Conservation (phyloP, 2,888 invertebrate genomes). For the Junonia oenone region DNA sequence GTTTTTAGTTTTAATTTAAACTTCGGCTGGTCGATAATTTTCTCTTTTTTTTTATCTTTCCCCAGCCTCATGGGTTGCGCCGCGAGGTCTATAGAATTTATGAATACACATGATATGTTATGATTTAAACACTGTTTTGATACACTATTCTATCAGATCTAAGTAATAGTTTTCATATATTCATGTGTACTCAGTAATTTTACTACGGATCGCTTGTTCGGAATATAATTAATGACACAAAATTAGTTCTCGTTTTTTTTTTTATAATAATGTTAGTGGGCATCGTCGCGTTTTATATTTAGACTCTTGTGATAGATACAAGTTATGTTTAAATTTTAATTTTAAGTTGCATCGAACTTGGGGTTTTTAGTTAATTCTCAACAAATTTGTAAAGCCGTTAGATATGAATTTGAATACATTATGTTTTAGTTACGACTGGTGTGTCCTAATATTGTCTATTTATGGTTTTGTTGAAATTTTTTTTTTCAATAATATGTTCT, state of each 20-base stretch:
- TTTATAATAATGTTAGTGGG: constrained; percentile 17
- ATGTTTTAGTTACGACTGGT: neutral
- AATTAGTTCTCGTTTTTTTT: constrained; percentile 1
- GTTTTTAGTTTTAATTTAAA: constrained; percentile 54
- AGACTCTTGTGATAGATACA: constrained; percentile 3
- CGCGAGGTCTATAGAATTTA: constrained; percentile 3
- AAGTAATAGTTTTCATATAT: constrained; percentile 5
- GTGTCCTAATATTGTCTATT: neutral
- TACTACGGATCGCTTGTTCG: constrained; percentile 17
- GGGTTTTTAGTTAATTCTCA: neutral
- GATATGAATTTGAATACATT: neutral
- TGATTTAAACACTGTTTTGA: neutral
- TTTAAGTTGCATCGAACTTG: constrained; percentile 19
- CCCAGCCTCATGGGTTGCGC: constrained; percentile 6
- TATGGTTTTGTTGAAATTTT: neutral
- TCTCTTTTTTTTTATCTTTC: constrained; percentile 31
- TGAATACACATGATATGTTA: constrained; percentile 19
- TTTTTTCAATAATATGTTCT: neutral
- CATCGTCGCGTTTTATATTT: constrained; percentile 22
- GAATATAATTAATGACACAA: constrained; percentile 24
- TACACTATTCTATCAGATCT: neutral
- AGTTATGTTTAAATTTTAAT: constrained; percentile 2
- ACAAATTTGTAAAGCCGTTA: neutral
- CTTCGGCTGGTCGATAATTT: constrained; percentile 41
- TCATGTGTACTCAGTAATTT: constrained; percentile 20